phyloP scores from a whole-genome alignment of 2,888 invertebrate genomes.

The Sepiola atlantica region DNA sequence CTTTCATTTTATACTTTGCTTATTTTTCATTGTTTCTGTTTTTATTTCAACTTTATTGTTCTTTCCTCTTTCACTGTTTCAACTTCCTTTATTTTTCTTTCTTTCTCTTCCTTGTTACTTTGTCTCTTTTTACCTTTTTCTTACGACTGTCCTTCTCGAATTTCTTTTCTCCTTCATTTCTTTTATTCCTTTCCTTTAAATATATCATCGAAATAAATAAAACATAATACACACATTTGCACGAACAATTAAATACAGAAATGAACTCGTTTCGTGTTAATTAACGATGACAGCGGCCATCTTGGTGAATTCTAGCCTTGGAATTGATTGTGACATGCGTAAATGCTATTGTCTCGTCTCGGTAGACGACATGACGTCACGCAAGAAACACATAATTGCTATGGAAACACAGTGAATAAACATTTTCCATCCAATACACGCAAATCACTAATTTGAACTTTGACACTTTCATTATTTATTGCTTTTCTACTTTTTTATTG shows the following conservation, averaged over 20 bases:
- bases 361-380: not conserved
- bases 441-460: not conserved
- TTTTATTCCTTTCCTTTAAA: not conserved
- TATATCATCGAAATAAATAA: not conserved
- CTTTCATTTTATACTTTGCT: no score
- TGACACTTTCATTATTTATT: not conserved
- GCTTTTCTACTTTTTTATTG: not conserved
- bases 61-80: not conserved
- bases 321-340: conserved; percentile 8
- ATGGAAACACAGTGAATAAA: not conserved
- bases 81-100: no score
- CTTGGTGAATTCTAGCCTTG: not conserved
- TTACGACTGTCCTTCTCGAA: not conserved
- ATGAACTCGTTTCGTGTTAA: conserved; percentile 7
- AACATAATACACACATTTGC: not conserved
- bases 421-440: not conserved
- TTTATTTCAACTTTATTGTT: not conserved
- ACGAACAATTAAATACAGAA: not conserved
- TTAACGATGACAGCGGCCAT: conserved; percentile 18
- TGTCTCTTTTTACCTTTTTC: not conserved
- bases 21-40: not conserved
- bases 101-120: no score
- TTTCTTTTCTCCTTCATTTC: no score
- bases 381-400: not conserved
- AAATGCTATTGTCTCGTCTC: not conserved